Base-by-base conservation (phyloP, 2,113 vertebrate genomes). In the Phodopus roborovskii region DNA sequence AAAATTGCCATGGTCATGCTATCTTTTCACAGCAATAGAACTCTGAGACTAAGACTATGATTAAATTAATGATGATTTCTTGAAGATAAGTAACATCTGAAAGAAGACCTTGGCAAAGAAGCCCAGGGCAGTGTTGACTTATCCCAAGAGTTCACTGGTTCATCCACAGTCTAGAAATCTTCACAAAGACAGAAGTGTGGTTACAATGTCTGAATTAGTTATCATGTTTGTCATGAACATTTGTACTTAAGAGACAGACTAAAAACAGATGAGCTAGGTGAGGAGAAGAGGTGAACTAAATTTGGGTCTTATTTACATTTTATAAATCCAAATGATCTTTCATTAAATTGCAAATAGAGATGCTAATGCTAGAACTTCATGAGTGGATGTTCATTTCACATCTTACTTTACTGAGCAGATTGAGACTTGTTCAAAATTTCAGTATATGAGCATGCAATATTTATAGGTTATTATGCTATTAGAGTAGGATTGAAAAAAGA, bases 281-380 rank as follows among this genome's bases (percentile, higher is more conserved):
- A 88, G 24, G 36, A 81, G 45, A 78, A 16, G 71, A 78, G 0
- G 16, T 64, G 16, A 85, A 64, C 3, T 95, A 88, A 64, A 6
- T 60, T 87, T 89, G 45, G 13, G 17, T 83, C 62, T 50, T 83
- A 30, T 53, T 88, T 97, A 28, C 56, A 24, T 62, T 45, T 94
- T 85, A 87, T 36, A 87, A 84, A 62, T 84, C 15, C 39, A 56
- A 88, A 60, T 50, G 82, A 71, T 45, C 12, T 83, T 85, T 79
- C 33, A 79, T 89, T 48, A 85, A 48, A 66, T 85, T 66, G 60
- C 39, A 85, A 66, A 85, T 50, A 91, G 26, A 93, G 30, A 12
- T 53, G 71, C 13, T 88, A 85, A 85, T 64, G 9, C 24, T 22
- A 4, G 5, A 60, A 9, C 11, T 77, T 71, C 15, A 48, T 16